Percentiles rank a stretch among this genome's conserved stretches.
These are phyloP conservation scores for Vombatus ursinus DNA, from an alignment of 2,113 vertebrate species.

Conservation along the genomic window DNA sequence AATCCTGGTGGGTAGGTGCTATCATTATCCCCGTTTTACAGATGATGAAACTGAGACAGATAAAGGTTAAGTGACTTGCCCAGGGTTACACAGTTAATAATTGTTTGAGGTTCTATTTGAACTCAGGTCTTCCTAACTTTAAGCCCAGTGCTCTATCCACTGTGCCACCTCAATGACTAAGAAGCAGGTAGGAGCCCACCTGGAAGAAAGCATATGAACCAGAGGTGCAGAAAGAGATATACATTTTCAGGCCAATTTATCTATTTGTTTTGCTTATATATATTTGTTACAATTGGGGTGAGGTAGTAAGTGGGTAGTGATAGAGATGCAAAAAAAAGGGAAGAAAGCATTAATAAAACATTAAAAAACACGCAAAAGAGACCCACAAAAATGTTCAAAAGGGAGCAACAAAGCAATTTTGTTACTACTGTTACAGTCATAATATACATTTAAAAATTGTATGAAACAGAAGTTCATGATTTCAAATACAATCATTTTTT, in stretches of 20 bases:
- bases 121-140: background rate
- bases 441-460: background rate
- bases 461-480: background rate
- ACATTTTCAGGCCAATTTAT: background rate
- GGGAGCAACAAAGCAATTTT: background rate
- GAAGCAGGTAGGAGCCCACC: background rate
- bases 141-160: background rate
- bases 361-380: background rate
- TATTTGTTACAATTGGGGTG: background rate
- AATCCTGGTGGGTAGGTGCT: background rate
- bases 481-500: background rate
- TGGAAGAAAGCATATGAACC: background rate
- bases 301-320: background rate
- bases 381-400: background rate
- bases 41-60: background rate
- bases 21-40: background rate
- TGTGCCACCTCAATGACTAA: background rate
- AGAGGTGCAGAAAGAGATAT: background rate
- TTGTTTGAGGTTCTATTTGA: background rate
- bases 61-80: background rate
- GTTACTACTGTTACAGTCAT: background rate
- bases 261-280: background rate
- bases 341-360: background rate
- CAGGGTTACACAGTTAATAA: background rate
- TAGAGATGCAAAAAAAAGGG: background rate